Base-by-base conservation (phyloP, 2,888 invertebrate species). In the Cryptocheilus praepositus region DNA sequence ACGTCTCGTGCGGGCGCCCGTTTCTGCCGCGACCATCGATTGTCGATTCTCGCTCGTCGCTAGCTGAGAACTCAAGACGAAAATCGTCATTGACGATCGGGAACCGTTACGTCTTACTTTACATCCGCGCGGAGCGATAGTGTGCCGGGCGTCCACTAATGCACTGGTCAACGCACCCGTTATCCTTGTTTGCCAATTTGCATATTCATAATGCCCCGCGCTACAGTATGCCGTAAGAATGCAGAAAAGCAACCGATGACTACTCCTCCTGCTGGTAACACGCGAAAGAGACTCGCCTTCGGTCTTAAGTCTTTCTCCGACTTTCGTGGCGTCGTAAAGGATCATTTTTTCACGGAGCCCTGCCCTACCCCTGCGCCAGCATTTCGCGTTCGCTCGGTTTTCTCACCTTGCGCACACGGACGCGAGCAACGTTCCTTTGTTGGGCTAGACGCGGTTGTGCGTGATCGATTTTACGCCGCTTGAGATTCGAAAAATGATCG, bases 111-210 rank as follows among this genome's bases (percentile, higher is more conserved):
- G 43, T 44, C 21, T 70, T 61, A 51, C 45, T 61, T 61, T 64
- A 11, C 36, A 11, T 36, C 36, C 51, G 59, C 52, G 21, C 54
- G 49, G 54, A 67, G 3, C 69, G 56, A 51, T 43, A 56, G 57
- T 52, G 56, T 16, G 49, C 49, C 16, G 49, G 16, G 21, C 49
- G 63, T 67, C 68, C 60, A 51, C 61, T 71, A 73, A 69, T 65
- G 51, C 68, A 71, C 70, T 78, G 80, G 81, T 81, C 82, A 80
- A 80, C 75, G 76, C 77, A 77, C 74, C 69, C 81, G 77, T 79
- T 80, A 78, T 76, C 73, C 78, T 72, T 67, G 74, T 75, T 73
- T 49, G 71, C 74, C 69, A 70, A 81, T 83, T 83, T 81, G 79
- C 82, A 82, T 82, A 81, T 80, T 79, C 79, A 80, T 80, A 75